Base-by-base conservation (phyloP, 2,888 invertebrate genomes). In the Tillus elongatus region DNA sequence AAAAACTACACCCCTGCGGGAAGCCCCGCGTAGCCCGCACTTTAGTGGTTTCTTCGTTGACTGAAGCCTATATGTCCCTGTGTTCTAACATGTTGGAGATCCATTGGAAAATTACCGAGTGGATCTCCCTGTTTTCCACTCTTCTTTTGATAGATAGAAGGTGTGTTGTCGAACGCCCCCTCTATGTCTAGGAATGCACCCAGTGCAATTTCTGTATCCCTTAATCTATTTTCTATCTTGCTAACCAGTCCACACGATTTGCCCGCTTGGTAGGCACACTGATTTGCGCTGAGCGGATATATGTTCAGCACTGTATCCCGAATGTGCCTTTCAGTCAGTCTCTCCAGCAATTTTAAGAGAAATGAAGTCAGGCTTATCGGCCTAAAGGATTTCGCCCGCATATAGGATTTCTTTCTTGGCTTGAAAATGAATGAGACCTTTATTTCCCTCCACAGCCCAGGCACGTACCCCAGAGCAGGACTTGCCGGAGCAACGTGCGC, bases 121-220 rank as follows among this genome's bases (percentile, higher is more conserved):
- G 24, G 24, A 19, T 19, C n/a, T n/a, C 24, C n/a, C 24, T 19
- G 6, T 6, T 8, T 6, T 8, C 24, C 6, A 19, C 24, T 19
- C 6, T n/a, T n/a, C n/a, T 19, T 8, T 19, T 8, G 24, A 19
- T 6, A n/a, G 24, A 19, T 19, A n/a, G 24, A n/a, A 8, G n/a
- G 24, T 19, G 24, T n/a, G 24, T 19, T 19, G 24, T 19, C n/a
- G n/a, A 19, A 19, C 24, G 24, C 24, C n/a, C 24, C 24, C 6
- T 19, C 24, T 19, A 19, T 19, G 24, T 19, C 24, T 19, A 6
- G 24, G 24, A 19, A 19, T 6, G 24, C 24, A 19, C 6, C 24
- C 24, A 19, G 6, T n/a, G 24, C 24, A 6, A 19, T 6, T n/a
- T n/a, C n/a, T n/a, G 6, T 19, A 8, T 19, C n/a, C n/a, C 6